Base-by-base conservation (phyloP, 2,888 invertebrate genomes). In the Encarsia formosa region DNA sequence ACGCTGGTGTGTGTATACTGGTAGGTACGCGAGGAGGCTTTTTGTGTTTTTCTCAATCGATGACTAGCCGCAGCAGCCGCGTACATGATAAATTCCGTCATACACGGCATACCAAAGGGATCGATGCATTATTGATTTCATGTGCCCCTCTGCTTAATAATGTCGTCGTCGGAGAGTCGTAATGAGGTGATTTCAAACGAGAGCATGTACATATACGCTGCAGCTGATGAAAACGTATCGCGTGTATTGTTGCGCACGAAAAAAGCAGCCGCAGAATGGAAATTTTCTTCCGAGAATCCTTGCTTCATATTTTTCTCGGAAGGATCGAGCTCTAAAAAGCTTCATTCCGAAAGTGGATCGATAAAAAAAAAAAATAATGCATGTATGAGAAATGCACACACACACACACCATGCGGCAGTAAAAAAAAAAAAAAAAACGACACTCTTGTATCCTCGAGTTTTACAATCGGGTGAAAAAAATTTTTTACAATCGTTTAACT, bases 251-350 rank as follows among this genome's bases (percentile, higher is more conserved):
- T 11, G 26, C 26, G 26, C 26, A 6, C 26, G 26, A 26, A 9
- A 15, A 5, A 39, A n/a, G n/a, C n/a, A 13, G 4, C 49, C 45
- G 38, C 32, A 19, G 38, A 49, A 46, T 42, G 35, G 40, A 44
- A 47, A 51, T 44, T 16, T 41, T 55, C 47, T 51, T 47, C 54
- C 43, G 11, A 23, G 54, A 50, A 47, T 24, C 20, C 42, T 49
- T 49, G 18, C 46, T 26, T 42, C 32, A 39, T 34, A 22, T 54
- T 46, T 45, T 38, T 44, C 11, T 39, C 15, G 11, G 37, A 45
- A 45, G n/a, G n/a, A n/a, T n/a, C n/a, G n/a, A n/a, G n/a, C n/a
- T n/a, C n/a, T n/a, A n/a, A n/a, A n/a, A n/a, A n/a, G n/a, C n/a
- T n/a, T n/a, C n/a, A n/a, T n/a, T n/a, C n/a, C n/a, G n/a, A n/a